Evolutionary conservation across 2,113 vertebrate genomes (phyloP), one percentile per base, ranked within the genome.

Genomic region (Asarcornis scutulata): DNA sequence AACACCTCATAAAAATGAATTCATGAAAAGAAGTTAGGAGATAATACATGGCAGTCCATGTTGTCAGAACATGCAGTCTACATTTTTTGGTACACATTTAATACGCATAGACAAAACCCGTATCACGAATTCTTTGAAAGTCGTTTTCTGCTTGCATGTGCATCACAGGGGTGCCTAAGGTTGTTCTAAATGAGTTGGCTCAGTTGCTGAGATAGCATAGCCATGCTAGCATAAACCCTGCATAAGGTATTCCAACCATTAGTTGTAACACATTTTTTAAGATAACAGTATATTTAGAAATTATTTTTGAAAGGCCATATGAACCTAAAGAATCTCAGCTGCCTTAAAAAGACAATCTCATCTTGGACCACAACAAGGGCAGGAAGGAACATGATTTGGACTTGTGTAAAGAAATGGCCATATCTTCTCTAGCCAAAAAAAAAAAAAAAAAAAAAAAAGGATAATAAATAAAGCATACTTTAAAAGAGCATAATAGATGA

Each of bases 211-310:
- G 80, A 89, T 68, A 72, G 53, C 42, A 88, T 3, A 84, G 69
- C 38, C 34, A 48, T 79, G 69, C 75, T 86, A 94, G 66, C 58
- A 75, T 23, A 89, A 53, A 52, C 74, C 82, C 48, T 82, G 66
- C 38, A 58, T 58, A 86, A 92, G 56, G 48, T 48, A 69, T 46
- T 78, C 58, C 78, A 38, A 72, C 64, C 53, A 91, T 79, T 73
- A 92, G 22, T 38, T 68, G 56, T 40, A 91, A 93, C 9, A 56
- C 22, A 59, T 88, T 86, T 93, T 88, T 83, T 5, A 93, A 88
- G 36, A 81, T 4, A 69, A 11, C 22, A 27, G 25, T 75, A 75
- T 75, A 84, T 82, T 81, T 91, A 81, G 77, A 84, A 94, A 78
- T 84, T 56, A 53, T 29, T 89, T 91, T 84, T 78, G 0, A 46